Evolutionary conservation across 2,888 invertebrate genomes (phyloP), one percentile per base, ranked within the genome.

Genomic region (Trachelus troglodyta): DNA sequence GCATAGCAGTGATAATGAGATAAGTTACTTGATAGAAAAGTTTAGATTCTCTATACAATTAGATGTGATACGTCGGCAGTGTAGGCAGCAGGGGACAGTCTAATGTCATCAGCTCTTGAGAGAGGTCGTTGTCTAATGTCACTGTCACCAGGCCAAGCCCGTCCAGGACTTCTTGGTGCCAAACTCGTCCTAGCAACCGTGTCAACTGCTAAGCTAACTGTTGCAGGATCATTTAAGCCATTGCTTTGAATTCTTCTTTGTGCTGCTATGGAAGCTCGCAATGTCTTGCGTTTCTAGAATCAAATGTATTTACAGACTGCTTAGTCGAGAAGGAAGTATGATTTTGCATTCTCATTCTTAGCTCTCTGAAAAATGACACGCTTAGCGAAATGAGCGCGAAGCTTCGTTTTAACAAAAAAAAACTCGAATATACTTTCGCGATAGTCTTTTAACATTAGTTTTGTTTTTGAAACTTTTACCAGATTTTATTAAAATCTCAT

Each of bases 281-380:
- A 92, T 1, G 96, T 95, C 92, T 97, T 97, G 77, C 98, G 95
- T 93, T 98, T 98, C 98, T 98, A 93, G 80, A 94, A 94, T 86
- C 82, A 82, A 79, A 85, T 69, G 69, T 71, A 15, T 71, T 31
- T 33, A 12, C 33, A 71, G 33, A 31, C 2, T 56, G 56, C 56
- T 56, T 56, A 56, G 56, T 15, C 56, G 23, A 56, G 56, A 23
- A 9, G 23, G 56, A 23, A 56, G 2, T 23, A 56, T 56, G 23
- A 56, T 56, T 56, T 56, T 3, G 23, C 23, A 23, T 23, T 23
- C 9, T 56, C 23, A 56, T 56, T 56, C 56, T 56, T 56, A 56
- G 56, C 56, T 56, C 9, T 56, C 23, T 56, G 23, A 56, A 56
- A 23, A 56, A 56, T 9, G 23, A 23, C 56, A 56, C 9, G 56